These are phyloP conservation scores for Drosophila pachea DNA, from an alignment of 1,140 invertebrate genomes.

Conservation along the genomic window DNA sequence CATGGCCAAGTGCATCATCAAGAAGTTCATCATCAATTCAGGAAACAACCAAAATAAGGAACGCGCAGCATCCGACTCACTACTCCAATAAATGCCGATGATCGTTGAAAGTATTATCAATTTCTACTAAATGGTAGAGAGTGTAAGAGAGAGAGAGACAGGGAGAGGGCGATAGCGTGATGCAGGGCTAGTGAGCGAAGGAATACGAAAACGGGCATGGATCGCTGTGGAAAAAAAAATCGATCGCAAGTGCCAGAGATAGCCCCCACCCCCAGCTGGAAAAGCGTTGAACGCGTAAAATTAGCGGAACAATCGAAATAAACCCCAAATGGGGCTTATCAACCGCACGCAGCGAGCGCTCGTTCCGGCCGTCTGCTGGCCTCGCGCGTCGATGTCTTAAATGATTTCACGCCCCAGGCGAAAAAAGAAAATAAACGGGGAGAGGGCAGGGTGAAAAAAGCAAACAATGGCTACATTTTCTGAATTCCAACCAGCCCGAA, in stretches of 20 bases:
- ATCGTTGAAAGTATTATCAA: too few relatives aligned
- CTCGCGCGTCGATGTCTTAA: constrained; percentile 12
- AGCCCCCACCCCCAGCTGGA: not conserved
- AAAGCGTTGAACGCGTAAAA: constrained; percentile 29
- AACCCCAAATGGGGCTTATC: constrained; percentile 53
- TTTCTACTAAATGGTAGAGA: too few relatives aligned
- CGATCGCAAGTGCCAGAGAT: not conserved
- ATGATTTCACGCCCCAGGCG: constrained; percentile 60
- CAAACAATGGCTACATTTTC: constrained; percentile 59
- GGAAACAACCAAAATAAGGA: too few relatives aligned
- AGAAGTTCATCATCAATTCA: too few relatives aligned
- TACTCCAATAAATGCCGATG: too few relatives aligned
- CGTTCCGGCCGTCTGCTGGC: too few relatives aligned
- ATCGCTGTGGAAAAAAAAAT: not conserved
- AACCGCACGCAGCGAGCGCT: constrained; percentile 8
- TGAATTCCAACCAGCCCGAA: constrained; percentile 31
- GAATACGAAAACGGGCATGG: too few relatives aligned
- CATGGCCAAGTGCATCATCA: too few relatives aligned
- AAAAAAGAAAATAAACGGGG: constrained; percentile 44
- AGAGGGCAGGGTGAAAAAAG: constrained; percentile 14
- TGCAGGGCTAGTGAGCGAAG: too few relatives aligned
- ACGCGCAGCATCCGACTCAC: too few relatives aligned
- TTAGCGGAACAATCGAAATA: constrained; percentile 58
- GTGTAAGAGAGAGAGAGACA: too few relatives aligned
- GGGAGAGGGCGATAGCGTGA: too few relatives aligned